phyloP scores from a whole-genome alignment of 2,797 vertebrate species.

The Geotrypetes seraphini region DNA sequence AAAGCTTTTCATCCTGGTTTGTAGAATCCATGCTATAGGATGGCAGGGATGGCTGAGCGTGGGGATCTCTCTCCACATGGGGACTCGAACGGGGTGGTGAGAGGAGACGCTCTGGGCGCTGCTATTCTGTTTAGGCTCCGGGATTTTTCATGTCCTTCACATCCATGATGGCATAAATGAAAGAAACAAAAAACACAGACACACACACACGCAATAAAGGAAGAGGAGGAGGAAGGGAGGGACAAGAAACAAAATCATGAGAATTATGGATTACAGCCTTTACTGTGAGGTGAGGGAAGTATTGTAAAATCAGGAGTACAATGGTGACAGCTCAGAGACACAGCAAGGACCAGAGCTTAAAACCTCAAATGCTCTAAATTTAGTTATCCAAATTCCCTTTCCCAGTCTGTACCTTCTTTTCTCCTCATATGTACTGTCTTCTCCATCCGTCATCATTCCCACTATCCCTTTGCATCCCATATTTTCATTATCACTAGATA shows the following conservation, averaged over 20 bases:
- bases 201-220: not conserved
- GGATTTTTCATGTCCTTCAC: slow-evolving; percentile 81
- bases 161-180: slow-evolving; percentile 16
- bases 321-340: slow-evolving; percentile 1
- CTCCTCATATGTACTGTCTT: too few relatives aligned
- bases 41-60: slow-evolving; percentile 79
- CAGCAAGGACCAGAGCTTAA: slow-evolving; percentile 1
- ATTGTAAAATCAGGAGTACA: slow-evolving; percentile 5
- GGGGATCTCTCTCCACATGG: slow-evolving; percentile 71
- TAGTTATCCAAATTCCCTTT: too few relatives aligned
- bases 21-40: slow-evolving; percentile 61
- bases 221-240: not conserved
- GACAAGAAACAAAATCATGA: not conserved
- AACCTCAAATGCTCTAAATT: too few relatives aligned
- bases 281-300: slow-evolving; percentile 1
- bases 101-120: slow-evolving; percentile 71
- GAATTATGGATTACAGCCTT: slow-evolving; percentile 9
- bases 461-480: too few relatives aligned
- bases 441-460: too few relatives aligned
- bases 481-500: too few relatives aligned
- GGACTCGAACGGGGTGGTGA: slow-evolving; percentile 69
- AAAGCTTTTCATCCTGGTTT: too few relatives aligned
- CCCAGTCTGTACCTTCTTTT: too few relatives aligned
- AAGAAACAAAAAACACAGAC: slow-evolving; percentile 7
- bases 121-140: slow-evolving; percentile 86